Evolutionary conservation across 2,113 vertebrate species (phyloP), one percentile per base, ranked within the genome.

Genomic region (Siniperca chuatsi): DNA sequence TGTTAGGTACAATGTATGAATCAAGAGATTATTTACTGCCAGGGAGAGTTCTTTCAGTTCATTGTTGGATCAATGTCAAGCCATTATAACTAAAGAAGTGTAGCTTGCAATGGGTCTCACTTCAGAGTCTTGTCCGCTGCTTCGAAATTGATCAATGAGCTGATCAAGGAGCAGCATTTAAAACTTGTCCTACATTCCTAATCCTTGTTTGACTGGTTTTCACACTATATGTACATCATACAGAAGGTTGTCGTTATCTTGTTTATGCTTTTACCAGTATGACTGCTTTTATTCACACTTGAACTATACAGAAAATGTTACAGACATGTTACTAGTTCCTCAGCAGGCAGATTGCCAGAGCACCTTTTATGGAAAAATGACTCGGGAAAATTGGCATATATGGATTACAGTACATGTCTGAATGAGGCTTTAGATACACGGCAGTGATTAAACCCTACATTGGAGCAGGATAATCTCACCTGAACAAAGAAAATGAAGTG

Each of bases 401-500:
- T 54, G 48, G 23, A 81, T 68, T 52, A 33, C 33, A 40, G 3
- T 16, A 3, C 8, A 58, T 35, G 40, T 67, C 21, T 42, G 46
- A 77, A 55, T 50, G n/a, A 6, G 7, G 37, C 60, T 81, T 52
- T 15, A 64, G 42, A 29, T 12, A 13, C 18, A 79, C 9, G 55
- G 18, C 44, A 40, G 73, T 29, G 62, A 52, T 65, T 29, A 44
- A 55, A 64, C 1, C 2, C 6, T 1, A 29, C 23, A 40, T 0
- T 70, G 7, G 8, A 11, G 42, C 8, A 8, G 12, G 7, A 65
- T 44, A 23, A 50, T 70, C 85, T 82, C 57, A 98, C 98, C 97
- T 99, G 98, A 92, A 99, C 97, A 6, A 99, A 99, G 96, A 98
- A 99, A 93, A 99, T 99, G 95, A 99, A 99, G 95, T 99, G 98